These are phyloP conservation scores for Dinomys branickii DNA, from an alignment of 2,113 vertebrate genomes.

Conservation along the genomic window DNA sequence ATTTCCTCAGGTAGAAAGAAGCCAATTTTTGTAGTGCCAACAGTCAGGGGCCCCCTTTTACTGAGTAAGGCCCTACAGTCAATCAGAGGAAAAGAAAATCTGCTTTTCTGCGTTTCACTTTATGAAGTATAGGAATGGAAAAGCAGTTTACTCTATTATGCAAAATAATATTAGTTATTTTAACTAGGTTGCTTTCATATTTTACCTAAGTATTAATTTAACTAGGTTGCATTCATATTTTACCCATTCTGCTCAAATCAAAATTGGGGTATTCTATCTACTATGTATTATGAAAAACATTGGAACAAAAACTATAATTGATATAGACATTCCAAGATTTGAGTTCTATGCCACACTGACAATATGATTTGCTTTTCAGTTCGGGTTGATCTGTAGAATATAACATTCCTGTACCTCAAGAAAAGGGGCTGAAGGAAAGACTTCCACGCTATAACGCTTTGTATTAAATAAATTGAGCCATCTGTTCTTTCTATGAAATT, in stretches of 20 bases:
- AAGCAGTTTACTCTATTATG: background rate
- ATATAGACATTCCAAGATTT: background rate
- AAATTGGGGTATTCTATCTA: background rate
- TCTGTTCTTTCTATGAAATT: constrained; percentile 51
- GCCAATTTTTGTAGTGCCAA: background rate
- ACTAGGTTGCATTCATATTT: background rate
- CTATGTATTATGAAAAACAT: background rate
- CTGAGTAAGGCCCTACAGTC: accelerated
- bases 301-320: background rate
- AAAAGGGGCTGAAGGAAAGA: background rate
- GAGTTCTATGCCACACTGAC: background rate
- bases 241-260: background rate
- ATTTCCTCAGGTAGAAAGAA: background rate
- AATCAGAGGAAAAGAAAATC: background rate
- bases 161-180: background rate
- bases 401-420: background rate
- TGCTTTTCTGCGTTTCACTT: background rate
- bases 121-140: background rate
- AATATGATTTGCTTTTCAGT: background rate
- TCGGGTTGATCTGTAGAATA: background rate
- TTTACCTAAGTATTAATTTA: background rate
- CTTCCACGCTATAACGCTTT: background rate
- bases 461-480: constrained; percentile 15
- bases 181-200: background rate
- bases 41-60: background rate